A percentile compares a stretch with the other conserved stretches of the same genome.
These are phyloP conservation scores for Platycercus adscitus DNA, from an alignment of 2,113 vertebrate species.

Conservation along the genomic window DNA sequence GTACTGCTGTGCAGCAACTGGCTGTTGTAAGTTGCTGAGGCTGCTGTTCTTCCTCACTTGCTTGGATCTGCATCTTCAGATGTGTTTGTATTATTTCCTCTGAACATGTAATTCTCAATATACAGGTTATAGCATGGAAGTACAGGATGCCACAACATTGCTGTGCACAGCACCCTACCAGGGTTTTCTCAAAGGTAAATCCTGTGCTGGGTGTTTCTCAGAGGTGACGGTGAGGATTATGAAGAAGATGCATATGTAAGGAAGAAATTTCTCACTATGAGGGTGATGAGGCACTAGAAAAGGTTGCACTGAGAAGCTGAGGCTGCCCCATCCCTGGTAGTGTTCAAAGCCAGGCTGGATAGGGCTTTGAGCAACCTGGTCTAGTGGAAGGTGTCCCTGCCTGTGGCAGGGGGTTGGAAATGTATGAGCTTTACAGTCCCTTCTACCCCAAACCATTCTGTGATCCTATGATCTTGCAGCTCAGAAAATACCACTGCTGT, in stretches of 20 bases:
- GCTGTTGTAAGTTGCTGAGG: not conserved
- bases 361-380: not conserved
- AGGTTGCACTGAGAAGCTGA: not conserved
- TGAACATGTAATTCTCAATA: accelerated
- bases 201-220: not conserved
- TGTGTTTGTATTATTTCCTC: not conserved
- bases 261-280: not conserved
- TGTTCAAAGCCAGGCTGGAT: not conserved
- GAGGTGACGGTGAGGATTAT: not conserved
- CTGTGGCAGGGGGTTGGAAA: not conserved
- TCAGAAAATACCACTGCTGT: not conserved
- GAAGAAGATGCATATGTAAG: not conserved
- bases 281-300: not conserved
- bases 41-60: accelerated
- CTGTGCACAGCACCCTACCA: not conserved
- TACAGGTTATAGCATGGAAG: accelerated
- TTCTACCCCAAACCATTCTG: not conserved
- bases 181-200: not conserved
- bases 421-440: not conserved
- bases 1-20: not conserved
- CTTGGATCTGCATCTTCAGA: not conserved
- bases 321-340: not conserved
- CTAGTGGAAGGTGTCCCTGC: not conserved
- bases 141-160: accelerated
- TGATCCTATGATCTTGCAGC: not conserved